These are phyloP conservation scores for Xenops minutus DNA, from an alignment of 2,797 vertebrate genomes.

Conservation along the genomic window DNA sequence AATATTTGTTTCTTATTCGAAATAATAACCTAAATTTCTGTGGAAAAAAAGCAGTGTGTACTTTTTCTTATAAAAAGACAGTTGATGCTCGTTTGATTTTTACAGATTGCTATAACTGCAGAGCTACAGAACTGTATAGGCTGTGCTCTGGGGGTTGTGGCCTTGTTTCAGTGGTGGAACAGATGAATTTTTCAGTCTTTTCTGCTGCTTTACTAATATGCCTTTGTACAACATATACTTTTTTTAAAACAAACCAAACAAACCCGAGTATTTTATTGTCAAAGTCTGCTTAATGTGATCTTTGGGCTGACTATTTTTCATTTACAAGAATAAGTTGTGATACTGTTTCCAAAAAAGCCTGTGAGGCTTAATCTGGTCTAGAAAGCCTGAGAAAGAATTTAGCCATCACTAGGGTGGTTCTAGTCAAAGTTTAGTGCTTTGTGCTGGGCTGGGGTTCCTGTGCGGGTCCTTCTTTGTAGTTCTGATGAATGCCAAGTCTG, in stretches of 20 bases:
- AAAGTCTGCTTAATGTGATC: neutral
- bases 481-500: neutral
- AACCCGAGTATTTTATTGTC: neutral
- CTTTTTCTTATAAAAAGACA: neutral
- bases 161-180: neutral
- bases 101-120: neutral
- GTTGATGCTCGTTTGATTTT: neutral
- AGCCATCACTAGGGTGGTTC: neutral
- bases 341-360: neutral
- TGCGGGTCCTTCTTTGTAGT: neutral
- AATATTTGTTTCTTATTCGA: conserved; percentile 3
- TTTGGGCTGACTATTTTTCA: neutral
- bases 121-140: neutral
- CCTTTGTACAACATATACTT: neutral
- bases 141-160: neutral
- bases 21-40: neutral
- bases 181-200: neutral
- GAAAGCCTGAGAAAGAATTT: neutral
- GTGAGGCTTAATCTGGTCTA: neutral
- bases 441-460: neutral
- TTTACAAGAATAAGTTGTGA: neutral
- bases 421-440: neutral
- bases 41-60: neutral
- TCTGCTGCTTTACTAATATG: neutral
- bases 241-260: no score